Base-by-base conservation (phyloP, 1,140 invertebrate species). In the Holotrichia oblita region DNA sequence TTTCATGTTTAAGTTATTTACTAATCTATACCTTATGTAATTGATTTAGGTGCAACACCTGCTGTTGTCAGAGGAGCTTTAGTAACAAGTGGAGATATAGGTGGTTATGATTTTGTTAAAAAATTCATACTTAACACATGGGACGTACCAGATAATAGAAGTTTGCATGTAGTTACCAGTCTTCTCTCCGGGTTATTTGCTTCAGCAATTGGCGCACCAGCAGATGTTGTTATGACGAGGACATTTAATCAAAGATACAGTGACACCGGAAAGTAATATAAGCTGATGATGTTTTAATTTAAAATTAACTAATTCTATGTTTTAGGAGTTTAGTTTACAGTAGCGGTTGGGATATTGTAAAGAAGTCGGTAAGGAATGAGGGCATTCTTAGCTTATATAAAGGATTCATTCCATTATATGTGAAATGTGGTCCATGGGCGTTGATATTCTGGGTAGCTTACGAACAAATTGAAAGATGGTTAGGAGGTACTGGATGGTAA, bases 361-460 rank as follows among this genome's bases (percentile, higher is more conserved):
- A 93, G 24, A 94, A 97, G 90, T 98, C 97, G 22, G 92, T 98
- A 17, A 91, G 90, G 84, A 93, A 94, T 84, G 98, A 99, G 91
- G 97, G 97, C 22, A 90, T 96, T 81, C 88, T 91, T 79, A 96
- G 97, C 6, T 88, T 99, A 9, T 99, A 99, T 87, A 98, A 98
- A 90, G 98, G 97, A 41, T 98, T 99, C 86, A 87, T 99, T 69
- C 97, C 98, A 7, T 97, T 96, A 22, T 99, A 96, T 94, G 91
- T 97, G 79, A 90, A 97, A 81, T 98, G 98, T 95, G 97, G 96
- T 0, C 97, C 97, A 0, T 99, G 97, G 97, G 98, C 97, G 84
- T 91, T 98, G 22, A 98, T 97, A 84, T 98, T 98, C 88, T 98
- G 97, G 90, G 90, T 98, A 81, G 95, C 94, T 2, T 98, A 97